Conservation (phyloP, 2,797 vertebrate species). For the Tapirus indicus region DNA sequence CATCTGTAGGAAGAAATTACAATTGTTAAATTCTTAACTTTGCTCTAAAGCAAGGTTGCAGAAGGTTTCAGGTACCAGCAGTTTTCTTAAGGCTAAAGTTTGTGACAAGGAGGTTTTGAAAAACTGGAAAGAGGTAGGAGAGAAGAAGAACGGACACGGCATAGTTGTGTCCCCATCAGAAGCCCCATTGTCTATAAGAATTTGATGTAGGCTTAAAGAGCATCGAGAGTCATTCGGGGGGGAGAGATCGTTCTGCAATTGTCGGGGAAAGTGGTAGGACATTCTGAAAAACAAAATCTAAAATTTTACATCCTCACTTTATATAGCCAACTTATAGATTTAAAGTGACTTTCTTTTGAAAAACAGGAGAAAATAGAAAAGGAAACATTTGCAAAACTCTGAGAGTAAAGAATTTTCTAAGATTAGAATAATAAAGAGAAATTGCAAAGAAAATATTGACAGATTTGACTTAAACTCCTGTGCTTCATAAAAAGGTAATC, state of each 20-base stretch:
- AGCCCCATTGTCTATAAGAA: not conserved
- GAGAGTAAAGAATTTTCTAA: constrained; percentile 24
- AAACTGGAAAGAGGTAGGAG: not conserved
- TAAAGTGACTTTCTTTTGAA: constrained; percentile 4
- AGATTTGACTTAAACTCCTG: constrained; percentile 36
- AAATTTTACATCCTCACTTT: not conserved
- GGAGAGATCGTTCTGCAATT: not conserved
- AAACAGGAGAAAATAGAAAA: constrained; percentile 53
- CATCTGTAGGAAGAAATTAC: not conserved
- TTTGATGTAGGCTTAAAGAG: not conserved
- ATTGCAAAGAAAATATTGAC: not conserved
- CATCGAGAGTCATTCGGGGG: not conserved
- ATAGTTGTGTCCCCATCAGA: not conserved
- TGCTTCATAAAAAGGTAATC: constrained; percentile 12
- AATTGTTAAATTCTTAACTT: not conserved
- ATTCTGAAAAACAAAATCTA: constrained; percentile 35
- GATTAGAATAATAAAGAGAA: constrained; percentile 53
- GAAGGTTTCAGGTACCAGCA: not conserved
- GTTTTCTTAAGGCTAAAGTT: not conserved
- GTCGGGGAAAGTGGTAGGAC: not conserved
- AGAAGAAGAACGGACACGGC: fast-evolving
- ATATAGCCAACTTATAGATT: not conserved
- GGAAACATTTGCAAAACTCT: constrained; percentile 37
- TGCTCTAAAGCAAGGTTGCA: not conserved
- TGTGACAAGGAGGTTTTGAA: not conserved